These are phyloP conservation scores for Trypoxylus dichotomus DNA, from an alignment of 1,140 invertebrate species.

Conservation along the genomic window DNA sequence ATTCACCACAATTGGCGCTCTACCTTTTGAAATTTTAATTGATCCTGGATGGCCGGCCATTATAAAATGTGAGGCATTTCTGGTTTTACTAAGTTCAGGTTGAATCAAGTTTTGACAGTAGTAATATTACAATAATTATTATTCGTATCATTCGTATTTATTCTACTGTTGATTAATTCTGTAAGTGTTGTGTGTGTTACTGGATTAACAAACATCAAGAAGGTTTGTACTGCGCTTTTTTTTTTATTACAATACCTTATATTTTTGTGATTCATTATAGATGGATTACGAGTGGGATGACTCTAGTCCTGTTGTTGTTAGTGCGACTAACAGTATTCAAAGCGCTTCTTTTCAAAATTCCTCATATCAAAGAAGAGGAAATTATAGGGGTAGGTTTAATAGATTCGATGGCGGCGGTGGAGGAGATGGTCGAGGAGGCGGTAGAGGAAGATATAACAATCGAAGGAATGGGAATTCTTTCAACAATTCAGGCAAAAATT, in stretches of 20 bases:
- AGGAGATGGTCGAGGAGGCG: background rate
- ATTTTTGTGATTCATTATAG: background rate
- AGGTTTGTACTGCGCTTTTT: background rate
- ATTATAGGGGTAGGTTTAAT: background rate
- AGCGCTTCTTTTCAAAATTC: constrained; percentile 8
- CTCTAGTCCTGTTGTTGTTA: background rate
- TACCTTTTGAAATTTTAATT: background rate
- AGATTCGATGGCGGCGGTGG: constrained; percentile 4
- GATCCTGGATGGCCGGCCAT: background rate
- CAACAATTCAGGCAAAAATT: background rate
- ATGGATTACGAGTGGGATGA: constrained; percentile 8
- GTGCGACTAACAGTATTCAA: background rate
- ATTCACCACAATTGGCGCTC: background rate
- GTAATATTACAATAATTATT: too few relatives aligned
- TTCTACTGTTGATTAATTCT: too few relatives aligned
- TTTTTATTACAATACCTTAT: too few relatives aligned
- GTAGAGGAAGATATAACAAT: background rate
- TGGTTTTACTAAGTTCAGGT: too few relatives aligned
- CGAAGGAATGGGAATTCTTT: background rate
- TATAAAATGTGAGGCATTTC: background rate
- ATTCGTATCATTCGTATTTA: too few relatives aligned
- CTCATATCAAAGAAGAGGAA: background rate
- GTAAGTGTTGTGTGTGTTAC: background rate
- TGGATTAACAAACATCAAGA: background rate
- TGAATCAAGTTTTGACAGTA: too few relatives aligned